Conservation (phyloP, 2,797 vertebrate species). For the Karalla daura region DNA sequence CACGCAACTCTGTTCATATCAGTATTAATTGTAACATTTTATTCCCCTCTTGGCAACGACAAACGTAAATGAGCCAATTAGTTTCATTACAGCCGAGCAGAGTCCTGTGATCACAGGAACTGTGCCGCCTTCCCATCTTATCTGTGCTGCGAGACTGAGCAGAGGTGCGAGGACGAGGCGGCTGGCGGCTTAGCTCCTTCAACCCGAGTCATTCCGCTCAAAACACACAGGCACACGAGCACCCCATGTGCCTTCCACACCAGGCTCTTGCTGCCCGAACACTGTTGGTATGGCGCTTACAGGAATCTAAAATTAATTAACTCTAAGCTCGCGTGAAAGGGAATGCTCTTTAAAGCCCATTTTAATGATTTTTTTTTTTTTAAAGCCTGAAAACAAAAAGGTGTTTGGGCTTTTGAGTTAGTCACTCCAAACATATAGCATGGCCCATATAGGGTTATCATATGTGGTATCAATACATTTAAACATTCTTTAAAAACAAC, state of each 20-base stretch:
- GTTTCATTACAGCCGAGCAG: conserved; percentile 24
- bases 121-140: conserved; percentile 43
- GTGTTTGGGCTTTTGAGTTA: no score
- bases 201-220: neutral
- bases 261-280: no score
- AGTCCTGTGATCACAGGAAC: conserved; percentile 61
- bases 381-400: no score
- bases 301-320: neutral
- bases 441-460: no score
- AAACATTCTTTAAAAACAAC: no score
- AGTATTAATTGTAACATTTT: conserved; percentile 28
- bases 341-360: no score
- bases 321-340: neutral
- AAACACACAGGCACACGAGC: conserved; percentile 19
- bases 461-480: no score
- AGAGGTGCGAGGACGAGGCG: neutral
- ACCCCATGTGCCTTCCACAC: neutral
- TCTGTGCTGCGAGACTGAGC: conserved; percentile 24
- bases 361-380: no score
- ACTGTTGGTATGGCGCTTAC: no score
- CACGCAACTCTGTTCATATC: neutral
- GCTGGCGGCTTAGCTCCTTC: conserved; percentile 1
- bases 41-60: conserved; percentile 29
- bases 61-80: conserved; percentile 48
- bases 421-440: no score